Evolutionary conservation across 2,113 vertebrate species (phyloP), one percentile per base, ranked within the genome.

Genomic region (Fulmarus glacialis): DNA sequence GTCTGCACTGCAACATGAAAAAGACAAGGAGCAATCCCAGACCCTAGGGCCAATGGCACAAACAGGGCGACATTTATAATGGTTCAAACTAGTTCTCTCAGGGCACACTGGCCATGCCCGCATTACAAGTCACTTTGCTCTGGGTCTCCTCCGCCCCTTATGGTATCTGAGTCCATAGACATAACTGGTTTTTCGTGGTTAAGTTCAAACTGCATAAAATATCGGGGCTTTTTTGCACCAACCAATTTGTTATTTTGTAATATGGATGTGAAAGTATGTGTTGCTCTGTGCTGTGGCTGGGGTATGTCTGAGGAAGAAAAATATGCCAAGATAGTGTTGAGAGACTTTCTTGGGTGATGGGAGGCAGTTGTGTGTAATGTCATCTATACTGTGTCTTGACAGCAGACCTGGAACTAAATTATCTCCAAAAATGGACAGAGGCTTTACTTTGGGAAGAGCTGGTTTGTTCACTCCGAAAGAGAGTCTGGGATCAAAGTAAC

Each of bases 41-140:
- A 8, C 8, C 13, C 15, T 38, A n/a, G 18, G 45, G 9, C 45
- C 29, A 56, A 32, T 27, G 34, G 7, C 14, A 21, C 15, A 40
- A 56, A 38, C 5, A 27, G 27, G 6, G 11, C 29, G 84, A 18
- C 2, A 0, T 34, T 66, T 60, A 11, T 16, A 36, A 23, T 15
- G 3, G 12, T 30, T 87, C 22, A 59, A 1, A 20, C 12, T 15
- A 40, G 19, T 62, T 73, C 18, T 32, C 6, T 38, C 38, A 12
- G 20, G 60, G 23, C 38, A 68, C 6, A 1, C 12, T 50, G 22
- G 14, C 21, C 19, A 21, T 52, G 8, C 55, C 16, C 0, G 0
- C 5, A 0, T 47, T 34, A 48, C 24, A 62, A 12, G 9, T 55
- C 22, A 29, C n/a, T 74, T 87, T 42, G 11, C 23, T 66, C 22